Evolutionary conservation across 2,797 vertebrate genomes (phyloP), one percentile per base, ranked within the genome.

Genomic region (Bradypodion pumilum): DNA sequence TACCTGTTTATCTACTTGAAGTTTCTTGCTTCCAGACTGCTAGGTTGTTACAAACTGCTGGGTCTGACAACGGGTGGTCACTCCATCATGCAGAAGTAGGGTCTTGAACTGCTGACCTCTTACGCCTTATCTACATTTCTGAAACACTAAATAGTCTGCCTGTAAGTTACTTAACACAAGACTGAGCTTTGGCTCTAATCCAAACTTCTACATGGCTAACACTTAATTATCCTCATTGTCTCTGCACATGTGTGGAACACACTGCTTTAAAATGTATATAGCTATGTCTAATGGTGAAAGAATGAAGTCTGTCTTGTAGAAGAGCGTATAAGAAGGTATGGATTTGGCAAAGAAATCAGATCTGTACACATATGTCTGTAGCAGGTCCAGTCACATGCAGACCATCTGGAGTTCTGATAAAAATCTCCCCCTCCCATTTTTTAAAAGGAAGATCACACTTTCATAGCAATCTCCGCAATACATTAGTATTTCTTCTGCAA

Each of bases 401-500:
- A 90, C 80, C 72, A 88, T 93, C 92, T 85, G 89, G 87, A 88
- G 91, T 85, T 85, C 80, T 86, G 90, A 90, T 89, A 87, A 85
- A 81, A 70, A 86, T 88, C 86, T 86, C 52, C 52, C 52, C 52
- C 52, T 21, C 52, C 19, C 52, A 15, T 87, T 88, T 78, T 78
- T 86, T 49, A 7, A 62, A 83, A 84, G 86, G 68, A 81, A 75
- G 87, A 87, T 81, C 85, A 91, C 81, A 88, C 74, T 88, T 89
- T 89, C 86, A 87, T 65, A 29, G 91, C 92, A 90, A 88, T 74
- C 65, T 87, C 78, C 87, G 89, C 85, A 76, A 85, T 90, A 86
- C 92, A 90, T 92, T 92, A 91, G 92, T 91, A 92, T 94, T 91
- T 92, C 85, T 91, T 70, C 81, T 91, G 90, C 87, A 93, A 89